Conservation (phyloP, 2,113 vertebrate species). For the Channa argus region DNA sequence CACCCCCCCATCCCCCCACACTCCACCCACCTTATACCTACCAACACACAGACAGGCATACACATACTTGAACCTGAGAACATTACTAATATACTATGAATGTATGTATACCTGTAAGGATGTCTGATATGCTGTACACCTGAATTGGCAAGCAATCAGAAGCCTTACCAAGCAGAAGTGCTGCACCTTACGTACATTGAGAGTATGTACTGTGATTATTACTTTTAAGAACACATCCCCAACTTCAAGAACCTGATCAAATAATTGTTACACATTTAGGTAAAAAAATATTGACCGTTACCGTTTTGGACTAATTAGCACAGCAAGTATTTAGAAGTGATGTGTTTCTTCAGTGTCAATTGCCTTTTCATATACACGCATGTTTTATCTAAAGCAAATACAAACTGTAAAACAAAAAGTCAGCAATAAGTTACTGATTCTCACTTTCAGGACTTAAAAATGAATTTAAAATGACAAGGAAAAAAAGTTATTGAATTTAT, state of each 20-base stretch:
- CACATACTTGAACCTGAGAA: slow-evolving; percentile 24
- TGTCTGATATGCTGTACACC: slow-evolving; percentile 16
- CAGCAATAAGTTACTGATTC: background rate
- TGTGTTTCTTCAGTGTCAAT: background rate
- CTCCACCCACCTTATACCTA: slow-evolving; percentile 28
- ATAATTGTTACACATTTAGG: slow-evolving; percentile 9
- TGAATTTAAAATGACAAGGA: background rate
- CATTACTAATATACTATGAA: slow-evolving; percentile 3
- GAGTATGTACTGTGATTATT: too few species aligned
- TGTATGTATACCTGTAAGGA: background rate
- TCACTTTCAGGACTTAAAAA: background rate
- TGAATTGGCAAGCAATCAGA: slow-evolving; percentile 30
- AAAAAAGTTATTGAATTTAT: background rate
- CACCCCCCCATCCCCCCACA: too few species aligned
- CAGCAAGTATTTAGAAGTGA: background rate
- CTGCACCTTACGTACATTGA: background rate
- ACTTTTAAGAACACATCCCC: too few species aligned
- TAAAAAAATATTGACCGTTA: background rate
- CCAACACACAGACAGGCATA: slow-evolving; percentile 21
- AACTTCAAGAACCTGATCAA: background rate
- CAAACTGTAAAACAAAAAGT: background rate
- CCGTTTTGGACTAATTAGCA: background rate
- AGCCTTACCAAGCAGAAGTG: slow-evolving; percentile 1
- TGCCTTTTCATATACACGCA: background rate
- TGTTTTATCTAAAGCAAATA: background rate